A percentile compares a stretch with the other conserved stretches of the same genome.
Conservation (phyloP, 1,140 invertebrate genomes). For the Tetramorium alpestre region DNA sequence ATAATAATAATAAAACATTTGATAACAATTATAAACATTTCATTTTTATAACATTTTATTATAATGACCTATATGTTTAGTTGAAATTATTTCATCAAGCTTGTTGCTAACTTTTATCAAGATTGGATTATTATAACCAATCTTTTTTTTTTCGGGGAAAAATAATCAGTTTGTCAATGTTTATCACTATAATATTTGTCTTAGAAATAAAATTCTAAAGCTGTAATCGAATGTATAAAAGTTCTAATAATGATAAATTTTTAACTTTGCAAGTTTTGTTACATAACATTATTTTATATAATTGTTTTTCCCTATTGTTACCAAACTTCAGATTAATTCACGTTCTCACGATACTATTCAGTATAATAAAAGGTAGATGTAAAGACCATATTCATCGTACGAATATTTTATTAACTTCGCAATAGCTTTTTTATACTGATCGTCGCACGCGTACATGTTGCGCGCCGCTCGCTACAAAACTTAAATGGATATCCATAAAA, state of each 20-base stretch:
- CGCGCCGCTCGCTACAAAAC: constrained; percentile 52
- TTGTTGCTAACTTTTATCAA: no score
- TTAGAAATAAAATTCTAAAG: neutral
- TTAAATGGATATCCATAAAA: constrained; percentile 70
- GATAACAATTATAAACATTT: no score
- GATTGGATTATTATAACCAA: no score
- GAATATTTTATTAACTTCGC: constrained; percentile 40
- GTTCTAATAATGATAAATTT: neutral
- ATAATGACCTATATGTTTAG: no score
- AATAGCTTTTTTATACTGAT: constrained; percentile 53
- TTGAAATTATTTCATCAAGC: no score
- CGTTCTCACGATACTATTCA: neutral
- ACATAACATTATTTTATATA: neutral
- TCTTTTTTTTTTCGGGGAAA: neutral
- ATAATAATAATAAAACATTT: no score
- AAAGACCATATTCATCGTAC: neutral
- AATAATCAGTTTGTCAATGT: neutral
- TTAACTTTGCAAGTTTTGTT: neutral
- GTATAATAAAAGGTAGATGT: constrained; percentile 4
- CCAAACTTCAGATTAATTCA: neutral
- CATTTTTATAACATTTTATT: no score
- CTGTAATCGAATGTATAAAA: neutral
- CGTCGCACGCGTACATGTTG: neutral
- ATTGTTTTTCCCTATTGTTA: neutral
- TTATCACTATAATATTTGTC: neutral